phyloP scores from a whole-genome alignment of 2,797 vertebrate genomes.

The Mormyrus hasselquistii region DNA sequence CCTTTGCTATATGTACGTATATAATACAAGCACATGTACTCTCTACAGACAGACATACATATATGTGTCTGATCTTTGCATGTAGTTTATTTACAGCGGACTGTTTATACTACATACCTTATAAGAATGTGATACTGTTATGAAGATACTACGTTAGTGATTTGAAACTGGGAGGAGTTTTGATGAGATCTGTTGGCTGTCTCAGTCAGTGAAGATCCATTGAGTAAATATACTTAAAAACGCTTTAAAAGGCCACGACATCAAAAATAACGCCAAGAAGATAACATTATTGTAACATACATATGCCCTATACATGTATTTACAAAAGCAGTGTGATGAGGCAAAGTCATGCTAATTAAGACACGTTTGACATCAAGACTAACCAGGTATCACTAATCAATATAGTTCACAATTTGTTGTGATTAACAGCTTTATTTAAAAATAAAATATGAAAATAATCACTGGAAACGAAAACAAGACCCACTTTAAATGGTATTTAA shows the following conservation, averaged over 20 bases:
- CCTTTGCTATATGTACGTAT: neutral
- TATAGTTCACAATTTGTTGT: neutral
- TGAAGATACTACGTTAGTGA: neutral
- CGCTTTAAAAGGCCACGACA: neutral
- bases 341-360: neutral
- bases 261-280: neutral
- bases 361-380: neutral
- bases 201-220: neutral
- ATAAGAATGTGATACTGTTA: neutral
- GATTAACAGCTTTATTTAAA: slow-evolving; percentile 7
- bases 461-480: neutral
- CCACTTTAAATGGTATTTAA: neutral
- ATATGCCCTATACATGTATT: neutral
- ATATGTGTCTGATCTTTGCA: neutral
- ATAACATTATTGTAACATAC: neutral
- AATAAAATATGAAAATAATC: slow-evolving; percentile 5
- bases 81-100: neutral
- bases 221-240: neutral
- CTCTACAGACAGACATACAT: neutral
- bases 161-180: neutral
- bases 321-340: neutral
- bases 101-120: neutral
- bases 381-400: neutral
- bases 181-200: neutral
- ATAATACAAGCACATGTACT: neutral